Evolutionary conservation across 2,888 invertebrate genomes (phyloP), one percentile per base, ranked within the genome.

Genomic region (Nomada fucata): DNA sequence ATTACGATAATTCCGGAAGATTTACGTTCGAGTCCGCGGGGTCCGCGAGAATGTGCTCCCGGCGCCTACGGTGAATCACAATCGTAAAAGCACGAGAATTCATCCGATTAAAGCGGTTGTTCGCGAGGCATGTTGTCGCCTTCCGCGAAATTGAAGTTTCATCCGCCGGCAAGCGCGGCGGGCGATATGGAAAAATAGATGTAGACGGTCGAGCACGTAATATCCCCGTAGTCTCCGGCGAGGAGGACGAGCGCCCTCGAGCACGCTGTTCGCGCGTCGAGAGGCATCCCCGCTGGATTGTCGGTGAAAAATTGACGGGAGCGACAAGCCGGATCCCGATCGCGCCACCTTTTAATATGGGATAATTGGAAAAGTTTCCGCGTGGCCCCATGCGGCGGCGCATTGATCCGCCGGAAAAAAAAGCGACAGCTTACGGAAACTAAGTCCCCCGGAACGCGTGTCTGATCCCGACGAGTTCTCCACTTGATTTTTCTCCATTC

Each of bases 41-140:
- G 23, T 20, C 5, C 42, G 1, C 36, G 36, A 36, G 2, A 2
- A 11, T 26, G 15, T 10, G 0, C 2, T 7, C 61, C 77, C 63
- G 78, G 82, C 86, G 83, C 79, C 83, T 61, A 59, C 61, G 83
- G 81, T 89, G 89, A 88, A 85, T 89, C 89, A 89, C 71, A 72
- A 77, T 76, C 76, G 77, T 86, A 88, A 88, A 88, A 71, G 79
- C 61, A 29, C 60, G 29, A 71, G 84, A 78, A 83, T 86, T 72
- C 64, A 11, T 74, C 63, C 72, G 67, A 87, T 85, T 79, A 82
- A 88, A 70, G 59, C 63, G 52, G 75, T 55, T 20, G 65, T 44
- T 63, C 63, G 55, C 26, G 53, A n/a, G 53, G 71, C 60, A 15
- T 47, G 47, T 63, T 60, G 60, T 53, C 60, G 52, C 42, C 50